phyloP scores from a whole-genome alignment of 1,140 invertebrate species.

The Diprion similis region DNA sequence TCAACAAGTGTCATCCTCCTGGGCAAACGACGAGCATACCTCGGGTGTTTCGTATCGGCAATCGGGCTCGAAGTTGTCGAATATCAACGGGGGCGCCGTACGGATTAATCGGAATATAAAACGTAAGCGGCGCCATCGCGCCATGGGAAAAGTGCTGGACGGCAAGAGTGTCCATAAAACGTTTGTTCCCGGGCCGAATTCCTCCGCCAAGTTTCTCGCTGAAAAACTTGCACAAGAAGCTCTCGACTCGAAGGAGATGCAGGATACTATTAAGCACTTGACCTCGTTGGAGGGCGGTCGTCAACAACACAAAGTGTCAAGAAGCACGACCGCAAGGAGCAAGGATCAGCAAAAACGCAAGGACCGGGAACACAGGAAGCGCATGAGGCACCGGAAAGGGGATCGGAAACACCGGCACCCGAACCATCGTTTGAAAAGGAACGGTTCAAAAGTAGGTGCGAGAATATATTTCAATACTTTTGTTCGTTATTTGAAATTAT shows the following conservation, averaged over 20 bases:
- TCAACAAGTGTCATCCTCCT: background rate
- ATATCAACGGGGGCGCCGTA: background rate
- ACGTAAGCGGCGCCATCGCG: background rate
- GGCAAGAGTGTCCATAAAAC: background rate
- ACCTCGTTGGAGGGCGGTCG: constrained; percentile 1
- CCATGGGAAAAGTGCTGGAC: background rate
- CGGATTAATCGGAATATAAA: background rate
- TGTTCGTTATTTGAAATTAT: too few species aligned
- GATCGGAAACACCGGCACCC: background rate
- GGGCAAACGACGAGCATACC: background rate
- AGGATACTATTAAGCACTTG: constrained; percentile 38
- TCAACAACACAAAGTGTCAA: background rate
- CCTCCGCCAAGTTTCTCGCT: constrained; percentile 24
- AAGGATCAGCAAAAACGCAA: background rate
- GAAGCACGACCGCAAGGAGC: constrained; percentile 12
- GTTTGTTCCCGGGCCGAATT: background rate
- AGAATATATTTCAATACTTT: too few species aligned
- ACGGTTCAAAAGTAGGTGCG: background rate
- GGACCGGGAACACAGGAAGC: constrained; percentile 24
- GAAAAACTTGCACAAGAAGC: constrained; percentile 39
- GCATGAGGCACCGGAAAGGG: constrained; percentile 21
- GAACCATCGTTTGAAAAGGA: background rate
- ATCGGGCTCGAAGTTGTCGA: background rate
- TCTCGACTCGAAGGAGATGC: constrained; percentile 35
- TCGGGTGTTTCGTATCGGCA: background rate